Conservation (phyloP, 1,140 invertebrate genomes). For the Aphaenogaster rudis region DNA sequence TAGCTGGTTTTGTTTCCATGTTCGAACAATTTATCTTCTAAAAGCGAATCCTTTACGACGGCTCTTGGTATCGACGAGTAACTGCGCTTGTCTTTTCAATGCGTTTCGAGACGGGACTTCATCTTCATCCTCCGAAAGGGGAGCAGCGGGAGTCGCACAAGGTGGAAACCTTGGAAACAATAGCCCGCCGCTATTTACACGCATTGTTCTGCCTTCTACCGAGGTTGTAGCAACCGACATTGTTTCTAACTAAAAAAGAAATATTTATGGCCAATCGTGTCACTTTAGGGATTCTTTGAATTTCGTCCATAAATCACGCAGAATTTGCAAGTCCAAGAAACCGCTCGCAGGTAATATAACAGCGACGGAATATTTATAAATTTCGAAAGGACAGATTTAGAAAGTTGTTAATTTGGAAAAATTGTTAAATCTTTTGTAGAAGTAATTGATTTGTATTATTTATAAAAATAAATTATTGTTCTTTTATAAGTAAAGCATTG, state of each 20-base stretch:
- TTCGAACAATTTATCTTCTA: slow-evolving; percentile 76
- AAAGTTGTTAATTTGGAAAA: neutral
- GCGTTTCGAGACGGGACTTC: slow-evolving; percentile 93
- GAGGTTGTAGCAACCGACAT: slow-evolving; percentile 76
- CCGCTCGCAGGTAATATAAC: neutral
- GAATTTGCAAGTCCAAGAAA: neutral
- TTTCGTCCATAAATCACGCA: neutral
- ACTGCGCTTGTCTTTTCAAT: slow-evolving; percentile 93
- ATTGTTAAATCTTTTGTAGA: neutral
- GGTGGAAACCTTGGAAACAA: slow-evolving; percentile 83
- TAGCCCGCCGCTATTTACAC: slow-evolving; percentile 48
- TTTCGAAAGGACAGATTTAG: neutral
- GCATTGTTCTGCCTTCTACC: slow-evolving; percentile 69
- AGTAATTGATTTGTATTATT: neutral
- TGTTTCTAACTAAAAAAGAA: slow-evolving; percentile 77
- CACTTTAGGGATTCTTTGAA: neutral
- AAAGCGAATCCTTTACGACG: slow-evolving; percentile 90
- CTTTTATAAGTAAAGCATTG: neutral
- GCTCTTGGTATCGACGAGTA: slow-evolving; percentile 94
- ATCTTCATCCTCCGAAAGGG: slow-evolving; percentile 92
- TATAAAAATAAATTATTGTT: neutral
- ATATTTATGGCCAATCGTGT: slow-evolving; percentile 13
- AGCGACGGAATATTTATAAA: neutral
- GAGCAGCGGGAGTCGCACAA: slow-evolving; percentile 74
- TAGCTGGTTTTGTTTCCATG: neutral